Conservation (phyloP, 2,797 vertebrate species). For the Chaetophractus vellerosus region DNA sequence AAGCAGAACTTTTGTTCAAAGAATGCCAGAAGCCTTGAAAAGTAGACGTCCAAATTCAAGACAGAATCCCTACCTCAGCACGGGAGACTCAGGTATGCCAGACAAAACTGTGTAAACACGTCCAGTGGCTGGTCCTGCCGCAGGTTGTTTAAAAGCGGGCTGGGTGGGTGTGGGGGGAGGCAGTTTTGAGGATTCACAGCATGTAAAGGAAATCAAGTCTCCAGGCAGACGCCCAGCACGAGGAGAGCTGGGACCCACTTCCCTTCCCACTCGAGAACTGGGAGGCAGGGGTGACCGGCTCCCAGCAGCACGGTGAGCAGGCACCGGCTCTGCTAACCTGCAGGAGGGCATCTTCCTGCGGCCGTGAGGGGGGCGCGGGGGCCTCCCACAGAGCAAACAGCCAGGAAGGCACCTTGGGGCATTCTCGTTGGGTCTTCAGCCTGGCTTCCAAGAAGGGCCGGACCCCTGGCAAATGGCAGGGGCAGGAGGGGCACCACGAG, state of each 20-base stretch:
- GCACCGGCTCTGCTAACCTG: not conserved
- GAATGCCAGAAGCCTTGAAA: too few relatives aligned
- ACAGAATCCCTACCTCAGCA: too few relatives aligned
- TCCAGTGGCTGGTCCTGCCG: too few relatives aligned
- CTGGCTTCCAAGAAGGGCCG: not conserved
- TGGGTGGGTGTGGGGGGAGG: not conserved
- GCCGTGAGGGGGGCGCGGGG: too few relatives aligned
- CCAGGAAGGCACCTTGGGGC: not conserved
- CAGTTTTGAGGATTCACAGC: not conserved
- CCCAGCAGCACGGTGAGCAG: not conserved
- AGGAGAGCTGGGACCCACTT: fast-evolving
- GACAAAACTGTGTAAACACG: not conserved
- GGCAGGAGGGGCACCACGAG: not conserved
- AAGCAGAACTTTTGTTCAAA: not conserved
- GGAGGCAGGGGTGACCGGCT: not conserved
- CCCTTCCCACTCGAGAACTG: not conserved
- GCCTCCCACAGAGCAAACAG: not conserved
- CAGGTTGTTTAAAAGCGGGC: too few relatives aligned
- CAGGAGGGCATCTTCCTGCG: too few relatives aligned
- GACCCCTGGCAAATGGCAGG: fast-evolving
- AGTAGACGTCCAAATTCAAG: too few relatives aligned
- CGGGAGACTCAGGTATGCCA: not conserved
- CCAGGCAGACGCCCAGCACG: fast-evolving
- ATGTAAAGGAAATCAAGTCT: not conserved
- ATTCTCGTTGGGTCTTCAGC: fast-evolving